Base-by-base conservation (phyloP, 2,113 vertebrate species). In the Forbesichthys papilliferus region DNA sequence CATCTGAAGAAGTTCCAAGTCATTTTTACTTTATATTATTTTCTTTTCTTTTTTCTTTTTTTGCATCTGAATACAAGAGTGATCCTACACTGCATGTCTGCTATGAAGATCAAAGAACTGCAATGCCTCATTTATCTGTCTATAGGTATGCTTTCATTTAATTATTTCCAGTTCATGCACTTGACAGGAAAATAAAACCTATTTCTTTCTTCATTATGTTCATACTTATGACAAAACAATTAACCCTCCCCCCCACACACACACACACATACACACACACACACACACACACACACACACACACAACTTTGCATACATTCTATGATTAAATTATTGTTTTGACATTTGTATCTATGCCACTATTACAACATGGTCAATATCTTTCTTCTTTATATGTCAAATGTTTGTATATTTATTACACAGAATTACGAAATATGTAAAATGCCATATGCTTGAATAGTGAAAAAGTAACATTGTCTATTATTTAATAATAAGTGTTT, bases 71-170 rank as follows among this genome's bases (percentile, higher is more conserved):
- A 56, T 20, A 48, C 75, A 84, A 85, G 27, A 27, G 2, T 27
- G 27, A 6, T 3, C 16, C 67, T 9, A 89, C 65, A 12, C 34
- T 65, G 52, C 42, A 51, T 71, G 64, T 70, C 27, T 20, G 14
- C 64, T 18, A 67, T 54, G 33, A 42, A 66, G 33, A 18, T 10
- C 64, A 72, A 54, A 82, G 14, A 64, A 16, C 60, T 3, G 9
- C 66, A 67, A 67, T 76, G 75, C 27, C 13, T 53, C 16, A 67
- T 76, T 18, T 64, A 52, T 77, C 61, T 87, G 18, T 59, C 77
- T 11, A 8, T 80, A 4, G 83, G 87, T 90, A 33, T 86, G 89
- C 79, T 66, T 75, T 59, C 0, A 11, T 57, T 20, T 20, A 20
- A 3, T 27, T n/a, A 57, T 10, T 20, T 20, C 20, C 20, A 20